These are phyloP conservation scores for Amia ocellicauda DNA, from an alignment of 2,113 vertebrate species.

Conservation along the genomic window DNA sequence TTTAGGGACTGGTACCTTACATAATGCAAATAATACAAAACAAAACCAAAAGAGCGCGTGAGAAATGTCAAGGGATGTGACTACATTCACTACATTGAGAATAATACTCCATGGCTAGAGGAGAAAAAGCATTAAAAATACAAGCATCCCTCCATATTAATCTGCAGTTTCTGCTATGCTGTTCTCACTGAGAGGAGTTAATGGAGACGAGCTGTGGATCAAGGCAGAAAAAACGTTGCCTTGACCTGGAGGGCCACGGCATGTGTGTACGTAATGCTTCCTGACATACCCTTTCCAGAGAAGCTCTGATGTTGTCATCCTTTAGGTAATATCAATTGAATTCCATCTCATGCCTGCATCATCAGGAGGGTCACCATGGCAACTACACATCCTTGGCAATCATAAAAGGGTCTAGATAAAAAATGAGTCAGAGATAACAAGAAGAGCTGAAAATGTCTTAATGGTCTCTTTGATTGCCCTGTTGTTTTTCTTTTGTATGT, in stretches of 20 bases:
- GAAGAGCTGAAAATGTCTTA: constrained; percentile 5
- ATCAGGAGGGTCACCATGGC: constrained; percentile 41
- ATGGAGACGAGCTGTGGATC: too few relatives aligned
- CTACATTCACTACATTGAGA: too few relatives aligned
- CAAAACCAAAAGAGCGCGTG: too few relatives aligned
- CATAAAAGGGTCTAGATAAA: constrained; percentile 25
- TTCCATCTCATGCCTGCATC: not conserved
- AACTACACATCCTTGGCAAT: constrained; percentile 34
- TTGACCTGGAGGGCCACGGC: not conserved
- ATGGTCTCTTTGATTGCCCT: not conserved
- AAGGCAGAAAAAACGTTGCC: too few relatives aligned
- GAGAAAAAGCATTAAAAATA: too few relatives aligned
- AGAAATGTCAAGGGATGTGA: too few relatives aligned
- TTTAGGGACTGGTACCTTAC: too few relatives aligned
- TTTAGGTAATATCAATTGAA: not conserved
- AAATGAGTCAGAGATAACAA: constrained; percentile 19
- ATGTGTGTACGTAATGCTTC: not conserved
- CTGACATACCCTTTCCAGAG: not conserved
- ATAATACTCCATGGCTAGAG: too few relatives aligned
- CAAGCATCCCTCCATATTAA: too few relatives aligned
- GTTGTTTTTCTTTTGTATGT: not conserved
- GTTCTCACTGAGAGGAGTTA: too few relatives aligned
- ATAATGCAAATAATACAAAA: too few relatives aligned
- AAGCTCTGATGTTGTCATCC: not conserved
- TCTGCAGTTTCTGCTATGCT: too few relatives aligned